These are phyloP conservation scores for Anastrepha obliqua DNA, from an alignment of 1,140 invertebrate species.

Conservation along the genomic window DNA sequence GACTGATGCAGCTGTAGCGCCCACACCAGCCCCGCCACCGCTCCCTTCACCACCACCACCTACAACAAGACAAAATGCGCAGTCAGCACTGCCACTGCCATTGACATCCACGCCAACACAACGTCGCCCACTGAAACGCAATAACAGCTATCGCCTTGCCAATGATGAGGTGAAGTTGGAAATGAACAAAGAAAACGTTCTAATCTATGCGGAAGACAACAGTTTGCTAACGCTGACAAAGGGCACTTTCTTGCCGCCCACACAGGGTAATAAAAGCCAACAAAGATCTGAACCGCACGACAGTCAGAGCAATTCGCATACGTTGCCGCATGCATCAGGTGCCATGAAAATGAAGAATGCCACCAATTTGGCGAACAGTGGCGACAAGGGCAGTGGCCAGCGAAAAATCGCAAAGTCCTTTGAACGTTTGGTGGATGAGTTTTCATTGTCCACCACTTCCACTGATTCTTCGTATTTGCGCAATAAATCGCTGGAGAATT, in stretches of 20 bases:
- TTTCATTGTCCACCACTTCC: conserved; percentile 68
- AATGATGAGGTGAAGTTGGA: conserved; percentile 76
- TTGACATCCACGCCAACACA: conserved; percentile 43
- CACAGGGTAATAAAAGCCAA: conserved; percentile 58
- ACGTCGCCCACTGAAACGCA: conserved; percentile 80
- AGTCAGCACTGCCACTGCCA: conserved; percentile 50
- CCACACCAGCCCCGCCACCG: conserved; percentile 45
- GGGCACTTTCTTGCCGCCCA: conserved; percentile 34
- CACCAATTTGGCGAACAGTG: conserved; percentile 2
- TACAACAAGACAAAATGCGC: conserved; percentile 53
- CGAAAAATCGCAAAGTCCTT: conserved; percentile 73
- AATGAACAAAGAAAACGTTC: conserved; percentile 70
- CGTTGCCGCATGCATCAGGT: conserved; percentile 34
- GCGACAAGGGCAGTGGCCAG: conserved; percentile 53
- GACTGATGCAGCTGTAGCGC: conserved; percentile 56
- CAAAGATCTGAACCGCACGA: conserved; percentile 54
- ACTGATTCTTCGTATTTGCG: conserved; percentile 72
- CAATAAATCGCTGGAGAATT: conserved; percentile 74
- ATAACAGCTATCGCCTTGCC: conserved; percentile 90
- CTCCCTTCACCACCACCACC: conserved; percentile 7
- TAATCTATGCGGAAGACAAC: conserved; percentile 56
- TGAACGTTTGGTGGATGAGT: conserved; percentile 72
- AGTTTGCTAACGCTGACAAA: conserved; percentile 11
- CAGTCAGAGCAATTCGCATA: not conserved
- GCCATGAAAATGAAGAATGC: conserved; percentile 55